phyloP scores from a whole-genome alignment of 2,888 invertebrate species.

The Hylaea fasciaria region DNA sequence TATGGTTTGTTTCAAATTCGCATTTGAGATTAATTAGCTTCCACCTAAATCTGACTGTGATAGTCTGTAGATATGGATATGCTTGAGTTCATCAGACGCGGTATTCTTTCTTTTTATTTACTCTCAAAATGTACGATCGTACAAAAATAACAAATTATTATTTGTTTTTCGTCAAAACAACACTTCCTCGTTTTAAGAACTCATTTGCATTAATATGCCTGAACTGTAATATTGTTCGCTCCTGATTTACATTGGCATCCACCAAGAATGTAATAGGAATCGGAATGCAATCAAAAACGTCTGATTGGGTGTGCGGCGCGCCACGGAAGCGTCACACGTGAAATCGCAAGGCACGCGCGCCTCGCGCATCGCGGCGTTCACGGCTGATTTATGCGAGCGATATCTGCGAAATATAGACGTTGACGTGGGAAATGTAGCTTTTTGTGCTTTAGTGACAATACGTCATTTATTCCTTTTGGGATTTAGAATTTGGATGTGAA shows the following conservation, averaged over 20 bases:
- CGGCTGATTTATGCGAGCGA: slow-evolving; percentile 46
- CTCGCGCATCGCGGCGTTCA: slow-evolving; percentile 39
- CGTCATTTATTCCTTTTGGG: slow-evolving; percentile 1
- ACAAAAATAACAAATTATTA: no score
- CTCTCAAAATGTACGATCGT: no score
- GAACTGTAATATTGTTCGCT: slow-evolving; percentile 31
- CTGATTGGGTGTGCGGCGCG: slow-evolving; percentile 45
- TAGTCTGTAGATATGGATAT: no score
- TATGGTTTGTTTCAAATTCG: no score
- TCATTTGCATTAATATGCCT: no score
- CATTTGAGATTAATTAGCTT: no score
- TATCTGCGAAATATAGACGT: slow-evolving; percentile 26
- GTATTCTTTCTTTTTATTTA: no score
- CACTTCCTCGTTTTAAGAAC: no score
- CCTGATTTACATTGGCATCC: slow-evolving; percentile 46
- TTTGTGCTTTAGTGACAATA: slow-evolving; percentile 22
- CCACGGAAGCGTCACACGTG: slow-evolving; percentile 48
- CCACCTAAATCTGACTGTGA: no score
- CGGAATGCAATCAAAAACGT: slow-evolving; percentile 60
- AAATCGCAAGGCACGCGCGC: slow-evolving; percentile 50
- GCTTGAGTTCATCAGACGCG: no score
- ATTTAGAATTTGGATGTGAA: neutral
- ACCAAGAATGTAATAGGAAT: slow-evolving; percentile 34
- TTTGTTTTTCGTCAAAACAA: no score
- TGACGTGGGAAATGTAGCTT: slow-evolving; percentile 27